These are phyloP conservation scores for Folsomia manolachei DNA, from an alignment of 2,888 invertebrate genomes.

Conservation along the genomic window DNA sequence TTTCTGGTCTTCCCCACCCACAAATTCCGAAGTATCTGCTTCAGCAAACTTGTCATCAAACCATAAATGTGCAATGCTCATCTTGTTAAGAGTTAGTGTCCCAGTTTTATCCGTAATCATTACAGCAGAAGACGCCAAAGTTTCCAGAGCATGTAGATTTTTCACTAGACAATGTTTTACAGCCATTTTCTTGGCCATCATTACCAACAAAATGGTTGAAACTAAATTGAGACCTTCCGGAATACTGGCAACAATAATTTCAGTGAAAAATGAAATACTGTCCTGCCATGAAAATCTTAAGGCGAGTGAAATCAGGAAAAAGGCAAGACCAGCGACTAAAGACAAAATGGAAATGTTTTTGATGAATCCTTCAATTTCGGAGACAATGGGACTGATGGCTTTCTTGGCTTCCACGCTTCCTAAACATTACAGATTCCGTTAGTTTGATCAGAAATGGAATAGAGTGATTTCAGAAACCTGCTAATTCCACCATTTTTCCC, in stretches of 20 bases:
- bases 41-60: constrained; percentile 32
- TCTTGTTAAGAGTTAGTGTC: constrained; percentile 43
- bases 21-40: constrained; percentile 35
- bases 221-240: constrained; percentile 45
- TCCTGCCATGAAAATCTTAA: constrained; percentile 28
- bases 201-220: constrained; percentile 41
- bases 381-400: constrained; percentile 26
- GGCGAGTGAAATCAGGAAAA: constrained; percentile 18
- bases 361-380: constrained; percentile 29
- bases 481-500: constrained; percentile 23
- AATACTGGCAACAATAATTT: constrained; percentile 44
- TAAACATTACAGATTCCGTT: not conserved
- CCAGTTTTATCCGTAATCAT: constrained; percentile 48
- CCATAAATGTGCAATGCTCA: constrained; percentile 36
- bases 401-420: constrained; percentile 13
- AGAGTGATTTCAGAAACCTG: not conserved
- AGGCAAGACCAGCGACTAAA: constrained; percentile 25
- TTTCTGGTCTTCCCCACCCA: constrained; percentile 4
- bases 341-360: constrained; percentile 23
- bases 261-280: constrained; percentile 27
- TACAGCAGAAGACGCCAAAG: constrained; percentile 36
- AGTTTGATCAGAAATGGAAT: too few species aligned
- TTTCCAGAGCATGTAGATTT: constrained; percentile 44
- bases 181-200: constrained; percentile 39
- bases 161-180: constrained; percentile 38